Percentiles rank a stretch among this genome's conserved stretches.
Conservation (phyloP, 2,888 invertebrate genomes). For the Macrosiphum euphorbiae region DNA sequence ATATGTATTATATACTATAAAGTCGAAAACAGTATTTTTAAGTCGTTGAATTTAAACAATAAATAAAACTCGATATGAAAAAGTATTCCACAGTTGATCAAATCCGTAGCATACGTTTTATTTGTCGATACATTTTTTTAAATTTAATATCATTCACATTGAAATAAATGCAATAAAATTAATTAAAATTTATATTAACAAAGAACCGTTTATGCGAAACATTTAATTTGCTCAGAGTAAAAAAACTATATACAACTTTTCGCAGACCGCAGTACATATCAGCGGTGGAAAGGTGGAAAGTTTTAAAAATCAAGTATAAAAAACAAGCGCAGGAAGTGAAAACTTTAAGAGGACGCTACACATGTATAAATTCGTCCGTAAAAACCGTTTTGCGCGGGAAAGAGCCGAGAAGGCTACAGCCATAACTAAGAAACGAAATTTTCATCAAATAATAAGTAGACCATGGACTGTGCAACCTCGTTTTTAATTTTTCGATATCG, state of each 20-base stretch:
- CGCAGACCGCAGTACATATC: background rate
- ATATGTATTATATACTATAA: no score
- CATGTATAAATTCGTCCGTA: no score
- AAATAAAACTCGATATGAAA: background rate
- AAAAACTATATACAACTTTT: background rate
- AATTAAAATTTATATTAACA: background rate
- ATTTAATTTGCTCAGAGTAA: background rate
- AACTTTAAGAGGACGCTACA: no score
- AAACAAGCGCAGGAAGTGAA: background rate
- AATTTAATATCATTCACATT: background rate
- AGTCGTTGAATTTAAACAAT: background rate
- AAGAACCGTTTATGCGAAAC: background rate
- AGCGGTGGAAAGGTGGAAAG: no score
- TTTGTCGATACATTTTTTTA: background rate
- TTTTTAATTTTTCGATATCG: no score
- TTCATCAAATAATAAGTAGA: no score
- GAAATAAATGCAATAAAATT: slow-evolving; percentile 3
- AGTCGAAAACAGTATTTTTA: background rate
- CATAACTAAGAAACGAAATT: no score
- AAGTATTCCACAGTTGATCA: background rate
- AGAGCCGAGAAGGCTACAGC: no score
- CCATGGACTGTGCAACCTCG: no score
- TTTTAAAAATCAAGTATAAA: background rate
- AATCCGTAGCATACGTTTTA: background rate
- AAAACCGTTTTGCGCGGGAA: no score